Evolutionary conservation across 2,113 vertebrate genomes (phyloP).

Genomic region (Podarcis raffonei): DNA sequence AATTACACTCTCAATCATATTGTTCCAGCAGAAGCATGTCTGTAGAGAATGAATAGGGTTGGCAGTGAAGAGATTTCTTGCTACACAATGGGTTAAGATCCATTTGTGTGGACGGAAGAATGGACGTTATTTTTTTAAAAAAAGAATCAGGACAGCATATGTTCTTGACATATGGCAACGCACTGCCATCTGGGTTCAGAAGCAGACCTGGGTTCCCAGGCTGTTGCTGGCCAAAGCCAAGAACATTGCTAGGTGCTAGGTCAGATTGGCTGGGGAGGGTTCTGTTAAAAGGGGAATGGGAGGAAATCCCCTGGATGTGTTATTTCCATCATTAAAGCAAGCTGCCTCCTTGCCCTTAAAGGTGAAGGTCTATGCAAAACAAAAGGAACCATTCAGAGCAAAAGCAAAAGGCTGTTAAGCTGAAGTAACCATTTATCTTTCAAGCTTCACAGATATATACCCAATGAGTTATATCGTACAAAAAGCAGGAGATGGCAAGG

Average conservation of each 20-base stretch:
- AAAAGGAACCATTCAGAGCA: background rate
- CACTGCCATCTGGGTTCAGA: conserved; percentile 84
- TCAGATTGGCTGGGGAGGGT: conserved; percentile 76
- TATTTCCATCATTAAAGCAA: conserved; percentile 67
- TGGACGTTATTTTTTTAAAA: conserved; percentile 76
- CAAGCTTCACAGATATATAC: background rate
- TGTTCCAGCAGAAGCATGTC: background rate
- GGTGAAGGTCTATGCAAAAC: conserved; percentile 58
- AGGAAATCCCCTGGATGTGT: conserved; percentile 62
- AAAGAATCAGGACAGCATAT: conserved; percentile 80
- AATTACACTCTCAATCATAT: conserved; percentile 8
- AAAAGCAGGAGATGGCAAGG: background rate
- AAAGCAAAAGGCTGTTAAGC: conserved; percentile 27
- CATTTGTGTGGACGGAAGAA: conserved; percentile 71
- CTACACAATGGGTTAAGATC: conserved; percentile 60
- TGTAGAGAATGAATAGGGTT: conserved; percentile 48
- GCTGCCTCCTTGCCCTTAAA: conserved; percentile 55
- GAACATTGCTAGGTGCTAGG: conserved; percentile 79
- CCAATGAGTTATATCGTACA: conserved; percentile 30
- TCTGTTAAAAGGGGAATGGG: conserved; percentile 57
- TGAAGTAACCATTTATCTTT: conserved; percentile 12
- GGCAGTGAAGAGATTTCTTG: conserved; percentile 40
- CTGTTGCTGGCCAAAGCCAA: conserved; percentile 82
- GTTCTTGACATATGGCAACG: conserved; percentile 83
- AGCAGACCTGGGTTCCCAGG: conserved; percentile 85